A percentile compares a stretch with the other conserved stretches of the same genome.
Evolutionary conservation across 2,888 invertebrate genomes (phyloP).

Genomic region (Dryococelus australis): DNA sequence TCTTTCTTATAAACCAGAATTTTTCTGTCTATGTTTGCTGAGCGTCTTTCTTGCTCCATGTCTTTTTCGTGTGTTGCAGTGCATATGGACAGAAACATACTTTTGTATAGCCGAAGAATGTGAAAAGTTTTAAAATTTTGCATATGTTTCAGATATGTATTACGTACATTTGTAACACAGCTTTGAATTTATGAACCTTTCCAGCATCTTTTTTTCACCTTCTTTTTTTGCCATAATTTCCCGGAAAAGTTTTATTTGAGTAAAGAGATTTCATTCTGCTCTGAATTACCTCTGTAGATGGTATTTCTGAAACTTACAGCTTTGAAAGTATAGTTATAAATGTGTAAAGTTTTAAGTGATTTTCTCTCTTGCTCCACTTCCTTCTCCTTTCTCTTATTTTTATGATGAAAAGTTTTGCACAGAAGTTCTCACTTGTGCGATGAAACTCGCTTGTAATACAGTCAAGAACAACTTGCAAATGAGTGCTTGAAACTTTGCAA

Average conservation of each 20-base stretch:
- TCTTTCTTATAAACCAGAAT: too few relatives aligned
- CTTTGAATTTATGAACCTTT: slow-evolving; percentile 31
- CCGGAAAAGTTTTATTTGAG: slow-evolving; percentile 22
- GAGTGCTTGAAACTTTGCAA: slow-evolving; percentile 12
- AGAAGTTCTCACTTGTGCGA: slow-evolving; percentile 12
- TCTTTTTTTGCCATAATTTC: slow-evolving; percentile 26
- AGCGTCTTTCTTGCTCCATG: not conserved
- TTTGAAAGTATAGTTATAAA: slow-evolving; percentile 42
- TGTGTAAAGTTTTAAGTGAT: slow-evolving; percentile 42
- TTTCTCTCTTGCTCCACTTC: slow-evolving; percentile 35
- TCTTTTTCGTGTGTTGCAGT: not conserved
- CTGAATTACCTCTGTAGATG: slow-evolving; percentile 37
- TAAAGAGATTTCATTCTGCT: slow-evolving; percentile 36
- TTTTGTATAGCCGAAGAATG: not conserved
- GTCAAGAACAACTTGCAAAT: slow-evolving; percentile 27
- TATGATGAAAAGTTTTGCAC: slow-evolving; percentile 32
- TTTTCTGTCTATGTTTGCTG: too few relatives aligned
- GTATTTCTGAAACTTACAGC: slow-evolving; percentile 35
- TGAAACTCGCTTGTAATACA: slow-evolving; percentile 13
- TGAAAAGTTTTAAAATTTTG: slow-evolving; percentile 9
- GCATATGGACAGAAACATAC: not conserved
- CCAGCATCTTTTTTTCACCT: not conserved
- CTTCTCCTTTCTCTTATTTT: slow-evolving; percentile 28
- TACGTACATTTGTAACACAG: not conserved
- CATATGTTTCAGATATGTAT: not conserved